These are phyloP conservation scores for Hofmannophila pseudospretella DNA, from an alignment of 2,888 invertebrate species.

Conservation along the genomic window DNA sequence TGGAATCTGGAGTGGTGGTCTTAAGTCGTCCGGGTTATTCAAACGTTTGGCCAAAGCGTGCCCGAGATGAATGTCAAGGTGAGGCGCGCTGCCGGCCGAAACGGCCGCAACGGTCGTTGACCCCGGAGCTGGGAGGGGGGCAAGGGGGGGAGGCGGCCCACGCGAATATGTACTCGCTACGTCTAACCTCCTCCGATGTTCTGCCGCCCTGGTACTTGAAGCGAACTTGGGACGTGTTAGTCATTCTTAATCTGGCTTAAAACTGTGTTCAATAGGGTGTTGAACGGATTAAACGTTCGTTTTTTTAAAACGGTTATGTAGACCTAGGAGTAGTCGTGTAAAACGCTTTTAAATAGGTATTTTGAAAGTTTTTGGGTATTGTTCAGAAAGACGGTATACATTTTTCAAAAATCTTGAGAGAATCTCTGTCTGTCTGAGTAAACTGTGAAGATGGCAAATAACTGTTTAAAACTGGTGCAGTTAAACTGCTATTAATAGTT, in stretches of 20 bases:
- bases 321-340: too few species aligned
- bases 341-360: too few species aligned
- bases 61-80: constrained; percentile 77
- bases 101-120: constrained; percentile 70
- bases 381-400: too few species aligned
- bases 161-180: constrained; percentile 68
- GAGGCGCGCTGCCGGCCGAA: constrained; percentile 74
- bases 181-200: constrained; percentile 59
- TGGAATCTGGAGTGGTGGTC: constrained; percentile 15
- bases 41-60: constrained; percentile 67
- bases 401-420: too few species aligned
- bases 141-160: constrained; percentile 57
- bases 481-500: too few species aligned
- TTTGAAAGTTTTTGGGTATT: too few species aligned
- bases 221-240: not conserved
- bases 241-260: not conserved
- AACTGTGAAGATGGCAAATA: too few species aligned
- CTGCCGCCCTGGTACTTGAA: constrained; percentile 57
- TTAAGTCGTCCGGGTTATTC: constrained; percentile 56
- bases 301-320: too few species aligned
- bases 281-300: too few species aligned
- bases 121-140: constrained; percentile 48
- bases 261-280: too few species aligned
- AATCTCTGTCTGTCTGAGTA: too few species aligned
- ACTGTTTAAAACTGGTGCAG: too few species aligned